Evolutionary conservation across 2,888 invertebrate genomes (phyloP).

Genomic region (Ellobium chinense): DNA sequence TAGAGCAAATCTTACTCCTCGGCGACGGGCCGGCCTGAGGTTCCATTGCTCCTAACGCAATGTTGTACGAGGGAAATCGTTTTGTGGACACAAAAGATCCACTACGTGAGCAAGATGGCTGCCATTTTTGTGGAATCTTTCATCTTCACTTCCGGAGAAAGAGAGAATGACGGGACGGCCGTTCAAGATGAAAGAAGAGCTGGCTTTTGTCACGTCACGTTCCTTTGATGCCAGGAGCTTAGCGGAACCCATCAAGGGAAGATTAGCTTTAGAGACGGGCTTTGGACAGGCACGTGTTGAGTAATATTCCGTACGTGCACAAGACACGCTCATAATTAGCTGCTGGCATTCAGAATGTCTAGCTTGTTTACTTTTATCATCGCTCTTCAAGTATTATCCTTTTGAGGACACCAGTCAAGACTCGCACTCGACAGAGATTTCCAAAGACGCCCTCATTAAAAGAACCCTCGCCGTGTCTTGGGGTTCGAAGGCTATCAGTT

Average conservation of each 20-base stretch:
- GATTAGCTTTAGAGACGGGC: constrained; percentile 19
- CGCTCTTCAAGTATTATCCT: background rate
- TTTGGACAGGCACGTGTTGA: constrained; percentile 14
- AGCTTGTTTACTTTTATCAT: constrained; percentile 22
- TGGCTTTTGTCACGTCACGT: constrained; percentile 37
- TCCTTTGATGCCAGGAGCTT: constrained; percentile 21
- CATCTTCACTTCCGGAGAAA: constrained; percentile 25
- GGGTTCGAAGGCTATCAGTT: background rate
- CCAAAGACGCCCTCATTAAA: constrained; percentile 6
- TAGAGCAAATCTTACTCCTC: constrained; percentile 29
- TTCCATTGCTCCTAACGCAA: constrained; percentile 3
- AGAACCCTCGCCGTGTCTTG: background rate
- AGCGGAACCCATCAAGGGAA: constrained; percentile 23
- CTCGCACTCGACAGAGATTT: background rate
- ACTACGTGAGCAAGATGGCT: constrained; percentile 21
- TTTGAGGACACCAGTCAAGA: background rate
- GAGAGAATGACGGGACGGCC: background rate
- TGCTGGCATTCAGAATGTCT: background rate
- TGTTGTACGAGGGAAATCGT: constrained; percentile 37
- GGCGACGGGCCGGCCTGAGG: background rate
- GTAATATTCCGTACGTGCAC: constrained; percentile 22
- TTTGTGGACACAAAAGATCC: constrained; percentile 29
- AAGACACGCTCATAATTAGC: constrained; percentile 21
- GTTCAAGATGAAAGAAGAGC: constrained; percentile 1
- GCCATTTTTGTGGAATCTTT: constrained; percentile 12